phyloP scores from a whole-genome alignment of 2,113 vertebrate genomes.

The Nycticryphes semicollaris region DNA sequence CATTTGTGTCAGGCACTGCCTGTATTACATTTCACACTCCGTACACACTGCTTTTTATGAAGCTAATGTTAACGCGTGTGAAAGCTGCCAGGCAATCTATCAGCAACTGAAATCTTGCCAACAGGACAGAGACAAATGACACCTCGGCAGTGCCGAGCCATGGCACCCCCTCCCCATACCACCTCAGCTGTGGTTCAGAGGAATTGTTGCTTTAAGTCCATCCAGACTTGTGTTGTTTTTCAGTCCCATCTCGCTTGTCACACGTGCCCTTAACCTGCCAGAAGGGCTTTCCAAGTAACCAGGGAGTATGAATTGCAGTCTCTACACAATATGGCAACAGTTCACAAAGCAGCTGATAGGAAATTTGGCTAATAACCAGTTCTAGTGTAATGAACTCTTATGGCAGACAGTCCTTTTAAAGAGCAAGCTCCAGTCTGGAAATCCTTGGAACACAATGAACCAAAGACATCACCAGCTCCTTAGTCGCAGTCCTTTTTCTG shows the following conservation, averaged over 20 bases:
- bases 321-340: not conserved
- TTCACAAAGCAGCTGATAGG: not conserved
- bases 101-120: not conserved
- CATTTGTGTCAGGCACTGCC: not conserved
- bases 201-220: not conserved
- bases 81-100: constrained; percentile 5
- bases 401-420: not conserved
- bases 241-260: not conserved
- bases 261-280: not conserved
- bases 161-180: not conserved
- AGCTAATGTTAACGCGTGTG: not conserved
- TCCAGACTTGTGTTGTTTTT: accelerated
- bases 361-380: not conserved
- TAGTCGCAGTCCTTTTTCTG: not conserved
- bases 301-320: not conserved
- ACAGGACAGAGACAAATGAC: not conserved
- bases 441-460: not conserved
- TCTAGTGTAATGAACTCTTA: not conserved
- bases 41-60: not conserved
- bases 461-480: not conserved
- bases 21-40: not conserved
- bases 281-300: not conserved
- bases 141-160: not conserved
- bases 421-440: not conserved
- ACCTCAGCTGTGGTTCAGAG: accelerated